phyloP scores from a whole-genome alignment of 2,888 invertebrate genomes.

The Drosophila mimica region DNA sequence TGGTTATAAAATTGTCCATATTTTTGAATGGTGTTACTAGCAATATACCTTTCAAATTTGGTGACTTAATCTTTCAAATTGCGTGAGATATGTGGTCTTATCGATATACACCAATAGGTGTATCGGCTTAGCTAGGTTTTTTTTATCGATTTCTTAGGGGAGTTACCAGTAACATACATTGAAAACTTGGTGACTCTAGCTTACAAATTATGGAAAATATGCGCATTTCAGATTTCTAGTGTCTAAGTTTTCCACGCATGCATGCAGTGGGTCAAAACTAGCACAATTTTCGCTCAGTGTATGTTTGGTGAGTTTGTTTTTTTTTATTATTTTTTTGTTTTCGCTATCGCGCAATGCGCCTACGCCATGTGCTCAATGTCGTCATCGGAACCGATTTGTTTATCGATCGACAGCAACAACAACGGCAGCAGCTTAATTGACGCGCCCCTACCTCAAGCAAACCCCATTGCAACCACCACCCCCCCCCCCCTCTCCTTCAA shows the following conservation, averaged over 20 bases:
- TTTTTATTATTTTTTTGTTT: neutral
- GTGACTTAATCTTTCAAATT: no score
- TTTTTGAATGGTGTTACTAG: no score
- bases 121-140: no score
- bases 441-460: conserved; percentile 18
- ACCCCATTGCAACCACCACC: neutral
- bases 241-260: conserved; percentile 34
- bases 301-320: neutral
- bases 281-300: conserved; percentile 36
- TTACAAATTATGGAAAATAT: no score
- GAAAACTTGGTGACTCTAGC: no score
- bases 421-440: conserved; percentile 44
- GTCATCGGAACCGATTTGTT: conserved; percentile 72
- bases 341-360: conserved; percentile 47
- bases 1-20: no score
- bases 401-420: conserved; percentile 50
- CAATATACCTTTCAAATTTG: no score
- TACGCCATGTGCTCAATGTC: conserved; percentile 67
- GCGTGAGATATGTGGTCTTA: no score
- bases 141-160: no score
- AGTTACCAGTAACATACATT: no score
- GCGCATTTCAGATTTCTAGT: no score
- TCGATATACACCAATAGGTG: no score
- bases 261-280: conserved; percentile 33
- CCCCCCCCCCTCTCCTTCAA: neutral